A percentile compares a stretch with the other conserved stretches of the same genome.
Evolutionary conservation across 2,113 vertebrate species (phyloP).

Genomic region (Melanocharis versteri): DNA sequence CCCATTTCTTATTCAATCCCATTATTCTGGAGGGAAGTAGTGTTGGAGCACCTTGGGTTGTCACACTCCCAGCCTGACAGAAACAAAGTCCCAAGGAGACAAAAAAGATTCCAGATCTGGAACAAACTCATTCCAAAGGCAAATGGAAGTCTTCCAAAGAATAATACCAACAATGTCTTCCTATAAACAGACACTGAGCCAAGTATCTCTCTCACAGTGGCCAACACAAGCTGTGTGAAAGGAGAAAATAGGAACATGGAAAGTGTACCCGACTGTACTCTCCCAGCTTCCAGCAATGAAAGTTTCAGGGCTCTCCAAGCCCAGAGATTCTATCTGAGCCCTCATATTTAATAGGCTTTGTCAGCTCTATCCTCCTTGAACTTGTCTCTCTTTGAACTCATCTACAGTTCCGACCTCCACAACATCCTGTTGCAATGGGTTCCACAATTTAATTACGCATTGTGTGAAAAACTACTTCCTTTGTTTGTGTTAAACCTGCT

Average conservation of each 20-base stretch:
- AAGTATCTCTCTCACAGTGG: conserved; percentile 1
- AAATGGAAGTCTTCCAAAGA: not conserved
- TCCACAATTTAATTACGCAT: conserved; percentile 55
- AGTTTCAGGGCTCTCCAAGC: not conserved
- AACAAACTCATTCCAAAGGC: not conserved
- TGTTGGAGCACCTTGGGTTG: not conserved
- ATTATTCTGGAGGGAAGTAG: not conserved
- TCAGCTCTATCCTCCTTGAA: conserved; percentile 43
- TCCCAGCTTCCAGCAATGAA: not conserved
- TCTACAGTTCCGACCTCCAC: conserved; percentile 54
- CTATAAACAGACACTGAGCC: conserved; percentile 9
- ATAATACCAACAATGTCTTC: not conserved
- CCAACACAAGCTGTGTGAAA: not conserved
- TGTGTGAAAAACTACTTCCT: conserved; percentile 64
- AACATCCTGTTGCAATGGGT: conserved; percentile 58
- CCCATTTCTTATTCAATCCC: not conserved
- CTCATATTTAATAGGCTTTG: conserved; percentile 49
- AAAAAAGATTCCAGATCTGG: not conserved
- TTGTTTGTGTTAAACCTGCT: conserved; percentile 53
- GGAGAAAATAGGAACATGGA: not conserved
- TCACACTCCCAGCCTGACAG: not conserved
- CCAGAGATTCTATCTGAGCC: conserved; percentile 1
- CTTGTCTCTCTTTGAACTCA: conserved; percentile 62
- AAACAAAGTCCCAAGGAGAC: not conserved
- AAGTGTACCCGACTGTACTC: not conserved